phyloP scores from a whole-genome alignment of 2,888 invertebrate genomes.

The Sipha maydis region DNA sequence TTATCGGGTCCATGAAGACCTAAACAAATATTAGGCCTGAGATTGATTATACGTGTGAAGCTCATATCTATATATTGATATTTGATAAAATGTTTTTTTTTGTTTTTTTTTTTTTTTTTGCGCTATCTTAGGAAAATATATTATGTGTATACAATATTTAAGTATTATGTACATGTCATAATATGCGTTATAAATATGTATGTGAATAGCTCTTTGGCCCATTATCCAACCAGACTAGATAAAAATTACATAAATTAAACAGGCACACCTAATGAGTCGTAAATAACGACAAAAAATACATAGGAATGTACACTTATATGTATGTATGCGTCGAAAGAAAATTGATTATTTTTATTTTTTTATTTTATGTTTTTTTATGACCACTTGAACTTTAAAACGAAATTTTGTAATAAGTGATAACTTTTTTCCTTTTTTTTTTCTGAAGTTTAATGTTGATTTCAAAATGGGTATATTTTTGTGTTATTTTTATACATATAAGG shows the following conservation, averaged over 20 bases:
- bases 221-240: slow-evolving; percentile 61
- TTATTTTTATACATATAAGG: slow-evolving; percentile 51
- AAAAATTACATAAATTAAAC: slow-evolving; percentile 60
- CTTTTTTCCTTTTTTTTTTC: background rate
- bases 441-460: background rate
- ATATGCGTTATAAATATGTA: background rate
- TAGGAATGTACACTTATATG: slow-evolving; percentile 60
- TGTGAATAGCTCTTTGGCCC: slow-evolving; percentile 58
- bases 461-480: slow-evolving; percentile 14
- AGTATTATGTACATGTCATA: no score
- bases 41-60: slow-evolving; percentile 32
- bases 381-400: slow-evolving; percentile 7
- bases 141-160: background rate
- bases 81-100: background rate
- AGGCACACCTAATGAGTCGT: slow-evolving; percentile 61
- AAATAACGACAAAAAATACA: slow-evolving; percentile 52
- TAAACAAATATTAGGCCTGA: slow-evolving; percentile 33
- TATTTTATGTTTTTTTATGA: slow-evolving; percentile 11
- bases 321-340: background rate
- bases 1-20: slow-evolving; percentile 20
- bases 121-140: slow-evolving; percentile 24
- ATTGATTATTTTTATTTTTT: background rate
- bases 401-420: background rate
- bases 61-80: background rate
- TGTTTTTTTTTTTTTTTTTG: slow-evolving; percentile 17